phyloP scores from a whole-genome alignment of 2,113 vertebrate genomes.

The Cebus imitator region DNA sequence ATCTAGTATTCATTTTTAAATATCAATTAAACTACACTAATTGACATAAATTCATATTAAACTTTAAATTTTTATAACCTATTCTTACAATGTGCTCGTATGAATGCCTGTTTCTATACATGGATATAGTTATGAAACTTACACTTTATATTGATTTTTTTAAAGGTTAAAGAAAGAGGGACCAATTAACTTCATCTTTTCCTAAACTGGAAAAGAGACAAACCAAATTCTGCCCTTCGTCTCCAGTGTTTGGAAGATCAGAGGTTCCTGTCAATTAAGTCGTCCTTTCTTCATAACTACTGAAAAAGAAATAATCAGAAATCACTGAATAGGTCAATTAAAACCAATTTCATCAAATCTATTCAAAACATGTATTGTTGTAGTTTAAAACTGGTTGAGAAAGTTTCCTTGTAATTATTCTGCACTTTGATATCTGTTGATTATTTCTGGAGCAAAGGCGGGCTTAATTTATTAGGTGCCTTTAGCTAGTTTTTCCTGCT shows the following conservation, averaged over 20 bases:
- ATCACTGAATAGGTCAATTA: not conserved
- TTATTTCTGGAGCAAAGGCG: not conserved
- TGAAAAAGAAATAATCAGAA: conserved; percentile 37
- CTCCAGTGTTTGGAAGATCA: not conserved
- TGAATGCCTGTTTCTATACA: not conserved
- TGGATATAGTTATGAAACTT: not conserved
- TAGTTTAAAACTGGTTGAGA: not conserved
- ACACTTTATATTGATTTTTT: not conserved
- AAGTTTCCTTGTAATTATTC: conserved; percentile 13
- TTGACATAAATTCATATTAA: too few relatives aligned
- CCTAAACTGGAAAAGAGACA: conserved; percentile 20
- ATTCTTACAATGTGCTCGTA: not conserved
- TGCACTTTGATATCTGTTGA: not conserved
- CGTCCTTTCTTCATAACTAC: conserved; percentile 44
- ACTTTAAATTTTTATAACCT: not conserved
- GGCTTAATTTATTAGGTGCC: not conserved
- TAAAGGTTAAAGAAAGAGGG: not conserved
- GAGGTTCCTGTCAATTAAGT: not conserved
- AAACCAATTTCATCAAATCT: conserved; percentile 1
- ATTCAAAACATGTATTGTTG: not conserved
- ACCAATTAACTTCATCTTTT: conserved; percentile 10
- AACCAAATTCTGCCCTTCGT: not conserved
- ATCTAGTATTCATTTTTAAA: not conserved
- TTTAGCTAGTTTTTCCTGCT: not conserved
- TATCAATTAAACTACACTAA: not conserved